A percentile compares a stretch with the other conserved stretches of the same genome.
phyloP scores from a whole-genome alignment of 2,888 invertebrate genomes.

The Philereme transversata region DNA sequence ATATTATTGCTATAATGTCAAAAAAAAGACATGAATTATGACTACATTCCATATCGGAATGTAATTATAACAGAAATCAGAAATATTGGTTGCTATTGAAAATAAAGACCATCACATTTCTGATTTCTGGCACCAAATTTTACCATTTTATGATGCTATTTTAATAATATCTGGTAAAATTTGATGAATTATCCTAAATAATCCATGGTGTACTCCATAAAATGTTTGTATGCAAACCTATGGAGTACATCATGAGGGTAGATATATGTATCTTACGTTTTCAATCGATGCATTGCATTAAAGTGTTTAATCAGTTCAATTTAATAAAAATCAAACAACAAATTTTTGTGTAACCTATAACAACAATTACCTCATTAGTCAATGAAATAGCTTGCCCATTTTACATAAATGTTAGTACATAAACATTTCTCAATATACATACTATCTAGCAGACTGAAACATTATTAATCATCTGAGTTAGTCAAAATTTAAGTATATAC shows the following conservation, averaged over 20 bases:
- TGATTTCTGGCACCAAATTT: slow-evolving; percentile 59
- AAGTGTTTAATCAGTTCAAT: slow-evolving; percentile 78
- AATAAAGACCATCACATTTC: slow-evolving; percentile 48
- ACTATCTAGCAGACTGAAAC: not conserved
- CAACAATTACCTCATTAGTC: slow-evolving; percentile 63
- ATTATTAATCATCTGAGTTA: no score
- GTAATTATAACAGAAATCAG: slow-evolving; percentile 52
- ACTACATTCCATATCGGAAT: slow-evolving; percentile 71
- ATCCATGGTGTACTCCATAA: slow-evolving; percentile 56
- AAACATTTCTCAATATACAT: not conserved
- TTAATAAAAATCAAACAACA: slow-evolving; percentile 82
- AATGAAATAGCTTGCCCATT: slow-evolving; percentile 67
- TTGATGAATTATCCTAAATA: slow-evolving; percentile 59
- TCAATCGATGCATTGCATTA: slow-evolving; percentile 82
- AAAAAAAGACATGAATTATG: slow-evolving; percentile 71
- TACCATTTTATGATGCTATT: slow-evolving; percentile 46
- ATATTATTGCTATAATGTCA: slow-evolving; percentile 71
- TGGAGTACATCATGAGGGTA: slow-evolving; percentile 65
- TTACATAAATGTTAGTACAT: slow-evolving; percentile 45
- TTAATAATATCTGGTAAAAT: slow-evolving; percentile 50
- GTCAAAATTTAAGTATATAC: no score
- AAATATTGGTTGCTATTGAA: slow-evolving; percentile 47
- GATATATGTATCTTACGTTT: slow-evolving; percentile 82
- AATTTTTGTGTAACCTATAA: slow-evolving; percentile 64
- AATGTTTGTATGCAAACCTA: slow-evolving; percentile 47